phyloP scores from a whole-genome alignment of 2,113 vertebrate genomes.

The Myrmophylax atrothorax region DNA sequence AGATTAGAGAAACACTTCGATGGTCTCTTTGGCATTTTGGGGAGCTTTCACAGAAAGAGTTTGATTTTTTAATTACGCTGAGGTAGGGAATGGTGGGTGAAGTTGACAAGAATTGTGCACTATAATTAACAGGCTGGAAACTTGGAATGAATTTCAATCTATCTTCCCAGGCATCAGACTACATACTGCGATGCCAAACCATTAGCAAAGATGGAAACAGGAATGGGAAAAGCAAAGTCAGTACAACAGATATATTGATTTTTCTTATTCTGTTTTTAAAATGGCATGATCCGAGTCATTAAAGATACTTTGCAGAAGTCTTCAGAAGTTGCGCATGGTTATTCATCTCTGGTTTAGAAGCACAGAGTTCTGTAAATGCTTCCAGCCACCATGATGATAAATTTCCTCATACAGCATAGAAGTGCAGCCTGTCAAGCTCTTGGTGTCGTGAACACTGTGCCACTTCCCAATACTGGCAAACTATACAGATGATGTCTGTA shows the following conservation, averaged over 20 bases:
- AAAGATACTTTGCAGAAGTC: slow-evolving; percentile 58
- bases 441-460: background rate
- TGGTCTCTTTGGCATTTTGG: background rate
- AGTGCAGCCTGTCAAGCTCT: background rate
- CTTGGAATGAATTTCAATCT: background rate
- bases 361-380: background rate
- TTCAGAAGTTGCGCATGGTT: slow-evolving; percentile 35
- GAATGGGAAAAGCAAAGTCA: slow-evolving; percentile 10
- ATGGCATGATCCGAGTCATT: slow-evolving; percentile 52
- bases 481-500: background rate
- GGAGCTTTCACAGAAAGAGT: background rate
- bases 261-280: slow-evolving; percentile 51
- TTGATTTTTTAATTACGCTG: background rate
- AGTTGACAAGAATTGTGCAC: background rate
- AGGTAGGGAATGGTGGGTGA: background rate
- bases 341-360: slow-evolving; percentile 35
- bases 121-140: slow-evolving; percentile 25
- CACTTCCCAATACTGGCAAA: background rate
- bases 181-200: background rate
- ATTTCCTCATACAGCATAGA: background rate
- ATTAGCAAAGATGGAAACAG: background rate
- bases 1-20: background rate
- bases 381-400: background rate
- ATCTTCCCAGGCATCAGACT: slow-evolving; percentile 9
- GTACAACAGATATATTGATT: slow-evolving; percentile 30